Percentiles rank a stretch among this genome's conserved stretches.
phyloP scores from a whole-genome alignment of 1,140 invertebrate species.

The Penaeus chinensis region DNA sequence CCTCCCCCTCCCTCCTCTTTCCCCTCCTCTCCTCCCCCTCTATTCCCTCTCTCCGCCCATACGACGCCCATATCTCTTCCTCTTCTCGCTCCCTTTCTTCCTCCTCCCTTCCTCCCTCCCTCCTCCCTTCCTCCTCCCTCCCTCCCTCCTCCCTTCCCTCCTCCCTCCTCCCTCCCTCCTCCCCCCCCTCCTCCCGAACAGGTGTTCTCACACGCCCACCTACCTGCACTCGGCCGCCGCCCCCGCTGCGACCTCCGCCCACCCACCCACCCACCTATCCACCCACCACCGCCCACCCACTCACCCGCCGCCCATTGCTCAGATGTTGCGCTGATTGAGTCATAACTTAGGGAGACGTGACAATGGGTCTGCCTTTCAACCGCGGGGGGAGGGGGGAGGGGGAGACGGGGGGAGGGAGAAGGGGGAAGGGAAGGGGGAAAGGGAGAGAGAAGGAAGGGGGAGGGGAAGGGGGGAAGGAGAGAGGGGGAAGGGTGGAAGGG shows the following conservation, averaged over 20 bases:
- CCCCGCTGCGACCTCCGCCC: neutral
- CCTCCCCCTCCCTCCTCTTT: neutral
- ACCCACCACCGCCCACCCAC: neutral
- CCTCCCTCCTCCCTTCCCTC: neutral
- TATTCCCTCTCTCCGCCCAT: neutral
- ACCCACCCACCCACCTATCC: neutral
- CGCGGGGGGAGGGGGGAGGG: neutral
- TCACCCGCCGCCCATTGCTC: neutral
- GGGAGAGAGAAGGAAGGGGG: neutral
- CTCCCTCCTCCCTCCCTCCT: neutral
- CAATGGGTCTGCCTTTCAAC: conserved; percentile 12
- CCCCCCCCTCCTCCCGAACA: neutral
- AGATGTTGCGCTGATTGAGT: conserved; percentile 47
- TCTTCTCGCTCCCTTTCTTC: neutral
- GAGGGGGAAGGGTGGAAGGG: neutral
- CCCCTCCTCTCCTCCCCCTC: neutral
- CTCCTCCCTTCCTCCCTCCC: neutral
- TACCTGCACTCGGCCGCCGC: neutral
- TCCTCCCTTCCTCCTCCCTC: neutral
- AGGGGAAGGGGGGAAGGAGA: neutral
- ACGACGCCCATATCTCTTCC: no score
- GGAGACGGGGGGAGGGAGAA: neutral
- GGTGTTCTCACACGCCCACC: neutral
- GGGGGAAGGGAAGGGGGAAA: neutral
- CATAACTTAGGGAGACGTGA: conserved; percentile 46